A percentile compares a stretch with the other conserved stretches of the same genome.
Evolutionary conservation across 2,888 invertebrate genomes (phyloP).

Genomic region (Fragum fragum): DNA sequence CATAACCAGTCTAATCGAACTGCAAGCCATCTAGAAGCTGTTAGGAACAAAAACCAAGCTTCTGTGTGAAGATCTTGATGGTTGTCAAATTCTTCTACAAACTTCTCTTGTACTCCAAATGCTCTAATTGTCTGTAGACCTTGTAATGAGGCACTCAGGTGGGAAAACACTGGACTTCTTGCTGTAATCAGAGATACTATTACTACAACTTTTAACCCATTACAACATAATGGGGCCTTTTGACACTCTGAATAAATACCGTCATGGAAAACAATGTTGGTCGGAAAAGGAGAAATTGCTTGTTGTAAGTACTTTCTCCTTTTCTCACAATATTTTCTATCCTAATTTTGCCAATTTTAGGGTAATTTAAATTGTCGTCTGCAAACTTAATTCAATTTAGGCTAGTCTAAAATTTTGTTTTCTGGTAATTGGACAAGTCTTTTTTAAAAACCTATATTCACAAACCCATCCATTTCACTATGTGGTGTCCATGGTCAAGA

Average conservation of each 20-base stretch:
- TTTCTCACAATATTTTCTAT: neutral
- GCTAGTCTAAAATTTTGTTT: too few species aligned
- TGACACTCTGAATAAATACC: too few species aligned
- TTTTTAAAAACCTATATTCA: too few species aligned
- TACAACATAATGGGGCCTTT: neutral
- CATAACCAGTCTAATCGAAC: slow-evolving; percentile 97
- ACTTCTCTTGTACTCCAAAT: slow-evolving; percentile 93
- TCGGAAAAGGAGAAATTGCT: neutral
- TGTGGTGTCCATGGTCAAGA: too few species aligned
- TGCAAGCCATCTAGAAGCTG: slow-evolving; percentile 96
- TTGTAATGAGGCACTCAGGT: slow-evolving; percentile 95
- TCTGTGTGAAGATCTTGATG: slow-evolving; percentile 92
- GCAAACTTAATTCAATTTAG: too few species aligned
- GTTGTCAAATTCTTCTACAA: slow-evolving; percentile 88
- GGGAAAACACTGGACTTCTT: slow-evolving; percentile 98
- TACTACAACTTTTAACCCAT: slow-evolving; percentile 2
- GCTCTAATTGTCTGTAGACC: slow-evolving; percentile 97
- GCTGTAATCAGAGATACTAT: slow-evolving; percentile 88
- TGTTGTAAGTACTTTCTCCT: neutral
- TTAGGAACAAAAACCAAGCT: slow-evolving; percentile 96
- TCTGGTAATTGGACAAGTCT: too few species aligned
- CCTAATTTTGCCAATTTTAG: too few species aligned
- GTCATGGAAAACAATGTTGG: neutral
- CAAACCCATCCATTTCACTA: too few species aligned
- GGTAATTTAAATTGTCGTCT: too few species aligned